These are phyloP conservation scores for Oryzias javanicus DNA, from an alignment of 2,113 vertebrate species.

Conservation along the genomic window DNA sequence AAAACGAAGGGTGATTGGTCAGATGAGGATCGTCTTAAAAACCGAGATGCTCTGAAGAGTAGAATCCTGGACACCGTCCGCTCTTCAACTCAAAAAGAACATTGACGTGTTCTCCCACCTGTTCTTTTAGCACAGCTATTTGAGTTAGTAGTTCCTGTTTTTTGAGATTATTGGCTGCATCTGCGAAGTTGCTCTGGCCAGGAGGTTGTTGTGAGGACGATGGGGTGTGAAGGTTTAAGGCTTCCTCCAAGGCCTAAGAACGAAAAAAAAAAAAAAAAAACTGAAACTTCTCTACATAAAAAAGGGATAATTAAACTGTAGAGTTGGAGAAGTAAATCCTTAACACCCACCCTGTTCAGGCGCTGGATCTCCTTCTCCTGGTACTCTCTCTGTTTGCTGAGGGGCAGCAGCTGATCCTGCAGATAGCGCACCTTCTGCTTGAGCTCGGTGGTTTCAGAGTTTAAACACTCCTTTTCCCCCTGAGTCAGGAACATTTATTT, in stretches of 20 bases:
- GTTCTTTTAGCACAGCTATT: conserved; percentile 80
- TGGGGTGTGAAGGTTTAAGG: conserved; percentile 84
- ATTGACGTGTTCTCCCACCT: conserved; percentile 39
- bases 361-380: conserved; percentile 97
- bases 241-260: conserved; percentile 89
- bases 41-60: too few species aligned
- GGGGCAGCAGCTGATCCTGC: conserved; percentile 89
- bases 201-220: conserved; percentile 77
- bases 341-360: conserved; percentile 86
- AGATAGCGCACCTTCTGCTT: conserved; percentile 90
- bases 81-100: background rate
- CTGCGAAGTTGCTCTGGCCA: conserved; percentile 75
- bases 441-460: conserved; percentile 86
- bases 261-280: conserved; percentile 9
- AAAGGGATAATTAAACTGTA: background rate
- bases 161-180: conserved; percentile 74
- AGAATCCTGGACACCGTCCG: too few species aligned
- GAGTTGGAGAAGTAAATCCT: background rate
- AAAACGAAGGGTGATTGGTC: background rate
- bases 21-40: too few species aligned
- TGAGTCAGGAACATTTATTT: conserved; percentile 47
- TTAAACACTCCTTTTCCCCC: conserved; percentile 90
- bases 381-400: conserved; percentile 91
- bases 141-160: conserved; percentile 92
- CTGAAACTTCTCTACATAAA: conserved; percentile 2